Evolutionary conservation across 1,140 invertebrate genomes (phyloP).

Genomic region (Eumaeus atala): DNA sequence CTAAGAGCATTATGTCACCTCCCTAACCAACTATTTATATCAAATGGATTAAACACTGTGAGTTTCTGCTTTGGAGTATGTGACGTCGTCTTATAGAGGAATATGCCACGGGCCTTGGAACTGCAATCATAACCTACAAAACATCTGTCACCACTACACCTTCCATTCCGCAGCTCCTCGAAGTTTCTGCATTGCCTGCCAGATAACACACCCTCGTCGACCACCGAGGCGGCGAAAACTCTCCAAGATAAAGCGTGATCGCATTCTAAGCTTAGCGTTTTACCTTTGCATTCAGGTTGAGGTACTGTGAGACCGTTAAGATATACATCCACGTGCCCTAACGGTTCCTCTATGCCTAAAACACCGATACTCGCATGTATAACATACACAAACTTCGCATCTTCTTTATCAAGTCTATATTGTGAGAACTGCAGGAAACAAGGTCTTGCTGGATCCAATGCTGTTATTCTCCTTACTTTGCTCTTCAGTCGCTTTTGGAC

Average conservation of each 20-base stretch:
- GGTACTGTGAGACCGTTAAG: constrained; percentile 41
- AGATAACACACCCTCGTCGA: constrained; percentile 28
- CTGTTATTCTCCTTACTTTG: constrained; percentile 82
- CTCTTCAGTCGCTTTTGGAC: constrained; percentile 71
- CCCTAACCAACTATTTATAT: constrained; percentile 34
- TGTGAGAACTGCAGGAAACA: constrained; percentile 69
- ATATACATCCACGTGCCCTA: constrained; percentile 59
- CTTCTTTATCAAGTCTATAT: constrained; percentile 52
- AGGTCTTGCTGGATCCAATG: constrained; percentile 82
- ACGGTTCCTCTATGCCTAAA: constrained; percentile 54
- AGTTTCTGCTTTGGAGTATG: constrained; percentile 16
- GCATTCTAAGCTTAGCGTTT: constrained; percentile 41
- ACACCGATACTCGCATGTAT: constrained; percentile 67
- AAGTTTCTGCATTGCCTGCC: constrained; percentile 38
- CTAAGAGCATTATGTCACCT: constrained; percentile 14
- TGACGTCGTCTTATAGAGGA: constrained; percentile 38
- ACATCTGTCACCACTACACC: constrained; percentile 40
- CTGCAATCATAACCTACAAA: constrained; percentile 39
- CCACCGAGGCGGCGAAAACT: constrained; percentile 40
- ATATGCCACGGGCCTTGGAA: constrained; percentile 37
- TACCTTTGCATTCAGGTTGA: constrained; percentile 46
- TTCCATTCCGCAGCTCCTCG: constrained; percentile 33
- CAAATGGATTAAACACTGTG: constrained; percentile 41
- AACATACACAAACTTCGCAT: constrained; percentile 69
- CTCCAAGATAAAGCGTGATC: constrained; percentile 52